These are phyloP conservation scores for Ischnura elegans DNA, from an alignment of 2,888 invertebrate genomes.

Conservation along the genomic window DNA sequence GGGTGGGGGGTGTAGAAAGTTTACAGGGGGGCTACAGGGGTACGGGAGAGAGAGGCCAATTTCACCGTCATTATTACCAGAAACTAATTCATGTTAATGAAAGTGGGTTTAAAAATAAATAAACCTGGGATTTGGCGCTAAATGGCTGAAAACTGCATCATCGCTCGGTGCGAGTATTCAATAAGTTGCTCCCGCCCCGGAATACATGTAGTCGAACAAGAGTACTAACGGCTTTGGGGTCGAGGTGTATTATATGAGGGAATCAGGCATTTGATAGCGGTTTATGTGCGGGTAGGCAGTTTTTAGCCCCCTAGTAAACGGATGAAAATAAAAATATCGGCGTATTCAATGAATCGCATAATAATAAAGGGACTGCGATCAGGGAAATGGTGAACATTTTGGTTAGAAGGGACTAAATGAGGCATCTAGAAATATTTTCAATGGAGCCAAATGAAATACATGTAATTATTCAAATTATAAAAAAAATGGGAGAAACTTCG, in stretches of 20 bases:
- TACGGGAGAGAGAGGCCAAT: background rate
- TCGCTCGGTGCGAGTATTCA: background rate
- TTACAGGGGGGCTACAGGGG: too few species aligned
- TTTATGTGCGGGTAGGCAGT: background rate
- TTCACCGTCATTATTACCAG: background rate
- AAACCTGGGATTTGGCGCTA: background rate
- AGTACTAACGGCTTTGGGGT: slow-evolving; percentile 18
- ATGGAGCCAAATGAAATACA: too few species aligned
- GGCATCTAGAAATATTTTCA: too few species aligned
- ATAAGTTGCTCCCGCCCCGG: background rate
- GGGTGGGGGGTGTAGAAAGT: background rate
- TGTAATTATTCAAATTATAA: too few species aligned
- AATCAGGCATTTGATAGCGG: background rate
- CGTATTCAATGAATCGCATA: background rate
- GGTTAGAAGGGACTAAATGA: background rate
- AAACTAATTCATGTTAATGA: slow-evolving; percentile 33
- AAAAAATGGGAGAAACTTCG: too few species aligned
- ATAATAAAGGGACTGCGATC: background rate
- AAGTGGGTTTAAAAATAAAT: slow-evolving; percentile 31
- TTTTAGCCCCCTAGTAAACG: background rate
- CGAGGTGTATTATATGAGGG: slow-evolving; percentile 14
- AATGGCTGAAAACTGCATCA: slow-evolving; percentile 22
- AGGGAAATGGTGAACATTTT: background rate
- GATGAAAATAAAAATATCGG: background rate
- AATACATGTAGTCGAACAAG: slow-evolving; percentile 1